Conservation (phyloP, 2,888 invertebrate genomes). For the Aquatica leii region DNA sequence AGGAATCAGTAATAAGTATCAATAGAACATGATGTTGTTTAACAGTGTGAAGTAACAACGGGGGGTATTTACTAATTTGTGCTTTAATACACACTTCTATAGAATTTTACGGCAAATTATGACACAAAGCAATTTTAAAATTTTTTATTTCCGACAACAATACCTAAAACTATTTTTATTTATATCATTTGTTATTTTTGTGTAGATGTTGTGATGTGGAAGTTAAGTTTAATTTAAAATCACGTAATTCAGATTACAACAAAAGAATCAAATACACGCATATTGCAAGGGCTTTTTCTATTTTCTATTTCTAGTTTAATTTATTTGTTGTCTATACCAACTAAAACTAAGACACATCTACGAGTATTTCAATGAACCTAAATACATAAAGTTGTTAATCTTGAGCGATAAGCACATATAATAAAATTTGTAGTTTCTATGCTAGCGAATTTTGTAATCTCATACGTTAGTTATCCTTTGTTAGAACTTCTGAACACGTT, state of each 20-base stretch:
- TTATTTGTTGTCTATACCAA: too few species aligned
- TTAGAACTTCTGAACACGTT: slow-evolving; percentile 5
- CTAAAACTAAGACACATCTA: too few species aligned
- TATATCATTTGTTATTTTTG: neutral
- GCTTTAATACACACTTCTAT: slow-evolving; percentile 15
- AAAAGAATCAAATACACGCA: neutral
- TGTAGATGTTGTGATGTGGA: too few species aligned
- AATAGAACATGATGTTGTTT: slow-evolving; percentile 27
- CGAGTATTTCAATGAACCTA: too few species aligned
- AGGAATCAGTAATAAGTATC: slow-evolving; percentile 18
- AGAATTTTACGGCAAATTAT: slow-evolving; percentile 7
- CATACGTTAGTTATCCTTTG: slow-evolving; percentile 18
- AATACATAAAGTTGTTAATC: too few species aligned
- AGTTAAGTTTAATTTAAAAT: neutral
- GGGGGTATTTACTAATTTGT: slow-evolving; percentile 29
- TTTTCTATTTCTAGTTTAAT: too few species aligned
- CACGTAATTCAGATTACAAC: neutral
- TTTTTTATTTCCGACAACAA: neutral
- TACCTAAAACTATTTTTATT: neutral
- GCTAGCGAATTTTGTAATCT: slow-evolving; percentile 10
- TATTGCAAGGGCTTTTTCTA: too few species aligned
- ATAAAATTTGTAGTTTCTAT: slow-evolving; percentile 11
- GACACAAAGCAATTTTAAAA: neutral
- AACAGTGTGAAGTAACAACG: slow-evolving; percentile 25
- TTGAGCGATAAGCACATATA: neutral